phyloP scores from a whole-genome alignment of 2,113 vertebrate species.

The Campylomormyrus tamandua region DNA sequence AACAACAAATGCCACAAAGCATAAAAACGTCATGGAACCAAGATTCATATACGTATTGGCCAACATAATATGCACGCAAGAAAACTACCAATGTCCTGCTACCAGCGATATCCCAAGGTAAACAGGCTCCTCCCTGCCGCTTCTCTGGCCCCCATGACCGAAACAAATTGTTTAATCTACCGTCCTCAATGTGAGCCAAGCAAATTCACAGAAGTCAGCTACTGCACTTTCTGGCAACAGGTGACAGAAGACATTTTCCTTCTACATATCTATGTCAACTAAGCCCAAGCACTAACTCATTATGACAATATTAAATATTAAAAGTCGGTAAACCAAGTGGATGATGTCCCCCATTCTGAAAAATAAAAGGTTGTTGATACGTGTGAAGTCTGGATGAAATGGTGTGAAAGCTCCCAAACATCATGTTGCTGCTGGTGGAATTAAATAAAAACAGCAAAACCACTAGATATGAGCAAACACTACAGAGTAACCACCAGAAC shows the following conservation, averaged over 20 bases:
- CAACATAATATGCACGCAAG: background rate
- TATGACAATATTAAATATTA: background rate
- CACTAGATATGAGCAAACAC: background rate
- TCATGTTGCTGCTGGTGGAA: background rate
- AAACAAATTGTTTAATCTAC: background rate
- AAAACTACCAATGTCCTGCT: background rate
- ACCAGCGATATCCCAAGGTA: background rate
- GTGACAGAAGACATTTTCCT: background rate
- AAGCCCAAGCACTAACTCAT: background rate
- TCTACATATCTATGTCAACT: background rate
- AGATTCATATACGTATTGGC: background rate
- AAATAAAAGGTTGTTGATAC: background rate
- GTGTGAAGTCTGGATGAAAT: background rate
- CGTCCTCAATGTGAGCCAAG: background rate
- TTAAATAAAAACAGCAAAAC: background rate
- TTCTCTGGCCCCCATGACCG: background rate
- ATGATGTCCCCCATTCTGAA: background rate
- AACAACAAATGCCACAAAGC: background rate
- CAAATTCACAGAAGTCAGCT: background rate
- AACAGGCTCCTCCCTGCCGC: background rate
- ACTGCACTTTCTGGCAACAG: background rate
- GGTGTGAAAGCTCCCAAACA: background rate
- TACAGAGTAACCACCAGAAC: conserved; percentile 40
- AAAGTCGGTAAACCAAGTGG: background rate
- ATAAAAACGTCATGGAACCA: background rate